Evolutionary conservation across 2,888 invertebrate species (phyloP).

Genomic region (Aproaerema taeniolella): DNA sequence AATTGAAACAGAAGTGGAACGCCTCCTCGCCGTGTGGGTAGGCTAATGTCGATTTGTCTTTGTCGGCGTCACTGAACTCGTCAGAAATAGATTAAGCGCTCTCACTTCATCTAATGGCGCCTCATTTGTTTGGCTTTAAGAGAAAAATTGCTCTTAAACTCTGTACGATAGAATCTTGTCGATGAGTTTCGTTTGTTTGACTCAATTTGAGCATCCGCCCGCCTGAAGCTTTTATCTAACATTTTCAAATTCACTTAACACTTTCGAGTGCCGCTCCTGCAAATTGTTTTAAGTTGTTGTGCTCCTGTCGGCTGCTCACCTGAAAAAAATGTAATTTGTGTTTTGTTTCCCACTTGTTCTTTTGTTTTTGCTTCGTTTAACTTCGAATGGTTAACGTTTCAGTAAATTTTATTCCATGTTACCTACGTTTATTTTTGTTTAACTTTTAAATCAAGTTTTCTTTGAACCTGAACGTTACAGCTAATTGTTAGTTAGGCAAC

Average conservation of each 20-base stretch:
- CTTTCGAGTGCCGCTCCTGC: conserved; percentile 48
- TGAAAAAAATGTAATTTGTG: conserved; percentile 53
- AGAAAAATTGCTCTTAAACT: conserved; percentile 75
- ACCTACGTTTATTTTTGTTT: conserved; percentile 33
- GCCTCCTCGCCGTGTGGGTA: conserved; percentile 75
- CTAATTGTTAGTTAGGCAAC: conserved; percentile 29
- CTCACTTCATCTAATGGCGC: conserved; percentile 76
- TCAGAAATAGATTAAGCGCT: conserved; percentile 78
- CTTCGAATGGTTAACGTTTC: conserved; percentile 32
- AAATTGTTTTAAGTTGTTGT: conserved; percentile 51
- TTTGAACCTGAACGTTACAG: conserved; percentile 23
- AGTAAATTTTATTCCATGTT: conserved; percentile 32
- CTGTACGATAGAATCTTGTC: conserved; percentile 66
- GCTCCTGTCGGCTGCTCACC: conserved; percentile 46
- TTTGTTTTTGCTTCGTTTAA: conserved; percentile 40
- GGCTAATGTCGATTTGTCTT: conserved; percentile 76
- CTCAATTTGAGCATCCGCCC: conserved; percentile 47
- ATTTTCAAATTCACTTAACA: conserved; percentile 60
- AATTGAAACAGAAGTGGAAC: conserved; percentile 76
- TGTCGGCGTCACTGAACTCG: conserved; percentile 78
- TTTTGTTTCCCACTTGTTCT: conserved; percentile 37
- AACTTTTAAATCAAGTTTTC: conserved; percentile 24
- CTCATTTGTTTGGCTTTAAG: conserved; percentile 77
- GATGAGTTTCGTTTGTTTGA: conserved; percentile 67
- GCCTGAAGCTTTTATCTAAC: conserved; percentile 32